Percentiles rank a stretch among this genome's conserved stretches.
Conservation (phyloP, 1,140 invertebrate genomes). For the Holcopasites calliopsidis region DNA sequence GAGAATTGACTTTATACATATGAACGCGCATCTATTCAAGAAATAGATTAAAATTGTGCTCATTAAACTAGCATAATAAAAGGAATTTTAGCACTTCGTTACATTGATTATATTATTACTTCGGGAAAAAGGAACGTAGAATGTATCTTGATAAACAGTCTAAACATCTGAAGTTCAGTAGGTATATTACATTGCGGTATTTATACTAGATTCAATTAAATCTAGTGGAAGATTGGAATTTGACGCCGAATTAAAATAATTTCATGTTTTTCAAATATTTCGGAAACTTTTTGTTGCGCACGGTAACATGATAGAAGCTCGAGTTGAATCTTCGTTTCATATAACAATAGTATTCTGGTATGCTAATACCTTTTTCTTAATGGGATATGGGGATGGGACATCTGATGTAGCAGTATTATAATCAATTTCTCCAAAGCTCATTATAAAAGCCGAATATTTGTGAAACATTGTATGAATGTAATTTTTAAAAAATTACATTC, state of each 20-base stretch:
- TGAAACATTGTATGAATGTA: neutral
- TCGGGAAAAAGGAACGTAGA: neutral
- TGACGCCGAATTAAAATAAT: slow-evolving; percentile 1
- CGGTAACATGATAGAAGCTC: neutral
- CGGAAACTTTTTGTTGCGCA: neutral
- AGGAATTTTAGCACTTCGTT: neutral
- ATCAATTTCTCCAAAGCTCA: neutral
- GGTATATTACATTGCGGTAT: slow-evolving; percentile 19
- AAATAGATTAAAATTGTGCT: neutral
- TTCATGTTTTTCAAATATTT: neutral
- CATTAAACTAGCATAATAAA: neutral
- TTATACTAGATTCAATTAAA: slow-evolving; percentile 26
- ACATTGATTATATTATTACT: neutral
- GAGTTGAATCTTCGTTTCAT: neutral
- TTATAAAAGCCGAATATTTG: neutral
- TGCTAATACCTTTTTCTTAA: no score
- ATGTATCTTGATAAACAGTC: slow-evolving; percentile 26
- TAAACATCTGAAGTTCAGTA: slow-evolving; percentile 33
- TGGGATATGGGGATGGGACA: neutral
- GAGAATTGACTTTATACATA: neutral
- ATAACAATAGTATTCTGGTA: no score
- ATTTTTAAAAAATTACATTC: neutral
- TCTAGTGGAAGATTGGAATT: neutral
- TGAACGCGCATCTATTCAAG: neutral
- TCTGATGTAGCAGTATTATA: slow-evolving; percentile 1